Conservation (phyloP, 2,113 vertebrate species). For the Tragelaphus buxtoni region DNA sequence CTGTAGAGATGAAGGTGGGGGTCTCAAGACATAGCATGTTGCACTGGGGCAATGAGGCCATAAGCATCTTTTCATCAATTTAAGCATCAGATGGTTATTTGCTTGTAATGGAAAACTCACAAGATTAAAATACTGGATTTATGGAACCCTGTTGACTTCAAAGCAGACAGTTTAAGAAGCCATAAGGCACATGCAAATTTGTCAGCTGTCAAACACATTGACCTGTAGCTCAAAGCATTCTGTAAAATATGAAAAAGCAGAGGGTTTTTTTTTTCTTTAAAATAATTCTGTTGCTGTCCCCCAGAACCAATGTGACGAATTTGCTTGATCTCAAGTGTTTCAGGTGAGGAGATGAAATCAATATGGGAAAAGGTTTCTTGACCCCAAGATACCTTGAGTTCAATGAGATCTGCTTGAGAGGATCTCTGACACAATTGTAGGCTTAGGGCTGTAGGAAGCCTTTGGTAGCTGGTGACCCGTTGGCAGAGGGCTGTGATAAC, state of each 20-base stretch:
- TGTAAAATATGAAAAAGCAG: background rate
- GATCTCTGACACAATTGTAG: background rate
- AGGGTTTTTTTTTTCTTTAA: background rate
- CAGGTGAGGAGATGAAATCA: conserved; percentile 44
- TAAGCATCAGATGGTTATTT: conserved; percentile 17
- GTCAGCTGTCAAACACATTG: background rate
- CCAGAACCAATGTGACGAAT: background rate
- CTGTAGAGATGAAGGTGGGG: background rate
- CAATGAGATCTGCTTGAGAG: background rate
- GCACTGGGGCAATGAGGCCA: background rate
- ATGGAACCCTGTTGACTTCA: conserved; percentile 18
- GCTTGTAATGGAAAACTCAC: conserved; percentile 34
- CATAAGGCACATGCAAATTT: background rate
- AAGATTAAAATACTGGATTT: conserved; percentile 47
- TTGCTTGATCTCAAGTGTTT: background rate
- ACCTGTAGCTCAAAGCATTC: conserved; percentile 4
- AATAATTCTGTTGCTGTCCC: background rate
- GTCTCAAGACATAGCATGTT: background rate
- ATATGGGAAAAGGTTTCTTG: background rate
- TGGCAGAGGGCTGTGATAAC: conserved; percentile 18
- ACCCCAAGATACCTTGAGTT: conserved; percentile 22
- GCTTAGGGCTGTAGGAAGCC: background rate
- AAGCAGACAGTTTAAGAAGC: conserved; percentile 31
- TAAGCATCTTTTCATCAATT: background rate
- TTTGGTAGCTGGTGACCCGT: background rate